phyloP scores from a whole-genome alignment of 1,140 invertebrate genomes.

The Aradophagus sp. region DNA sequence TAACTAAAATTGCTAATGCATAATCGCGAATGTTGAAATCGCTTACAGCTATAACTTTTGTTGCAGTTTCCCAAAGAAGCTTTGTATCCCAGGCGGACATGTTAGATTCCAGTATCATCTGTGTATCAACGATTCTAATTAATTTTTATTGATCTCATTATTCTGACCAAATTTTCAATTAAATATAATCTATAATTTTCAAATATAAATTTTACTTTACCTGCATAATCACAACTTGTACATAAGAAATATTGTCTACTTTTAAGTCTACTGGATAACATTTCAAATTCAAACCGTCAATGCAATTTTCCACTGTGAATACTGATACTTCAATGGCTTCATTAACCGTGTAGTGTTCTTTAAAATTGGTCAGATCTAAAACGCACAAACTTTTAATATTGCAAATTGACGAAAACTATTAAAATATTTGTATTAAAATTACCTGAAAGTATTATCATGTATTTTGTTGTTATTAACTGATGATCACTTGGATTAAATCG shows the following conservation, averaged over 20 bases:
- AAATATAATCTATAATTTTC: conserved; percentile 15
- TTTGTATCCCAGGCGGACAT: conserved; percentile 57
- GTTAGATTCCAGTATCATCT: conserved; percentile 66
- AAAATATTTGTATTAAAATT: conserved; percentile 21
- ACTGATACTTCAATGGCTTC: conserved; percentile 46
- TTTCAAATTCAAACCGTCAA: conserved; percentile 63
- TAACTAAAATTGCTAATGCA: conserved; percentile 54
- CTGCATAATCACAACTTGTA: conserved; percentile 60
- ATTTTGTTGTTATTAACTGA: conserved; percentile 59
- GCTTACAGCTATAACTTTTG: conserved; percentile 54
- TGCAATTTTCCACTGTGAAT: conserved; percentile 56
- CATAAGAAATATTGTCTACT: conserved; percentile 4
- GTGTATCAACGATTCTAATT: conserved; percentile 9
- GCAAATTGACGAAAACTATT: conserved; percentile 5
- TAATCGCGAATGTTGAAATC: conserved; percentile 60
- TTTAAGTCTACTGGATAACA: conserved; percentile 51
- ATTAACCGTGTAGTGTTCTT: conserved; percentile 7
- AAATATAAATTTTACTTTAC: conserved; percentile 48
- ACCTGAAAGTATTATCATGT: conserved; percentile 65
- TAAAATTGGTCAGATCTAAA: conserved; percentile 57
- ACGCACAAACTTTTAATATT: too few species aligned
- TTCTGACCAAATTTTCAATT: not conserved
- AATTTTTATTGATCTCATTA: not conserved
- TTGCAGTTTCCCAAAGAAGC: conserved; percentile 54
- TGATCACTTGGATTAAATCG: conserved; percentile 60